Evolutionary conservation across 2,797 vertebrate species (phyloP), one percentile per base, ranked within the genome.

Genomic region (Enteromius treurensis): DNA sequence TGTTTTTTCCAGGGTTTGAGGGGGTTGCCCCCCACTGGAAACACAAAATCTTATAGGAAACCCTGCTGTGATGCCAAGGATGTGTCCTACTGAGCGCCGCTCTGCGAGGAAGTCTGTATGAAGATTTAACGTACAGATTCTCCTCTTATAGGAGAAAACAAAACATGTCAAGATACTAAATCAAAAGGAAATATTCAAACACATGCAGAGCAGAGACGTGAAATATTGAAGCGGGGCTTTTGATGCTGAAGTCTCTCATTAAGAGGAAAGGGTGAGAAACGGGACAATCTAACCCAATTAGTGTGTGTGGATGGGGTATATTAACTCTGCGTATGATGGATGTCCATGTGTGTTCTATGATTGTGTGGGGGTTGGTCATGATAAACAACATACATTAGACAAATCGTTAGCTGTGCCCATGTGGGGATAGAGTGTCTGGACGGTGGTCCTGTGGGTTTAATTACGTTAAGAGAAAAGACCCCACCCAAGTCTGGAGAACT

Each of bases 141-240:
- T 34, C 3, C 21, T 19, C 64, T 53, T 79, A 55, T 13, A 55
- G 49, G 47, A 45, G 3, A 69, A 81, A 15, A 88, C 86, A 89
- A 87, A 90, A 87, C 89, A 91, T 85, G 89, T 85, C 82, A 83
- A 65, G 79, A 85, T 84, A 77, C 40, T 86, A 90, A 88, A 89
- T 92, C 88, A 91, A 91, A 93, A 85, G 67, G 77, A 88, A 89
- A 82, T 81, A 85, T 82, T 71, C 79, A 87, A 77, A 81, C 60
- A 42, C 70, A 86, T 34, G 84, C 87, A 87, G 86, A 21, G 69
- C 21, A 88, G 88, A 81, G 73, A 10, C 4, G 55, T 93, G 89
- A 92, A 93, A 94, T 91, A 93, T 92, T 93, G 90, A 93, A 91
- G 92, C 79, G 51, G 79, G 19, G 5, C 32, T 83, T 85, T 87